Conservation (phyloP, 2,113 vertebrate genomes). For the Hyperopisus bebe region DNA sequence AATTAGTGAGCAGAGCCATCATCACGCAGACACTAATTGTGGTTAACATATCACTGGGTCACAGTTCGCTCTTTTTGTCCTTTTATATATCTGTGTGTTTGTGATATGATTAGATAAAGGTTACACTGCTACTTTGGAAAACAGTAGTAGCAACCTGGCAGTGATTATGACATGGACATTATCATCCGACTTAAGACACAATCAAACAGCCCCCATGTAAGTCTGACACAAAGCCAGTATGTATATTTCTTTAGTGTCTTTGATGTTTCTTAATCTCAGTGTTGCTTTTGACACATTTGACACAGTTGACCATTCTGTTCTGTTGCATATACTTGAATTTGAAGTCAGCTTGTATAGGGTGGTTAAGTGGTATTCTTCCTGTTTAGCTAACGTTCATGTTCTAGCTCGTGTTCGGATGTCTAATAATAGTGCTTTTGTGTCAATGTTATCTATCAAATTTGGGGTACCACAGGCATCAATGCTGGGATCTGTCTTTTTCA, state of each 20-base stretch:
- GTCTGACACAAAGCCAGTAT: background rate
- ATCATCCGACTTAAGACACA: background rate
- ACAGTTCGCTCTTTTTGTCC: background rate
- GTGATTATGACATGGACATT: background rate
- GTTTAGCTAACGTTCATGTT: background rate
- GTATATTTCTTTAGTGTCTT: background rate
- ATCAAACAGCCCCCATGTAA: background rate
- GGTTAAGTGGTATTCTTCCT: background rate
- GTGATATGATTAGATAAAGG: background rate
- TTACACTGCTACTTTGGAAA: background rate
- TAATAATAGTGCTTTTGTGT: background rate
- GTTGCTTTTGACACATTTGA: background rate
- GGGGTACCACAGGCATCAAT: background rate
- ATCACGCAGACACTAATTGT: slow-evolving; percentile 22
- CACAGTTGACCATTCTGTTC: background rate
- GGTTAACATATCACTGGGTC: background rate
- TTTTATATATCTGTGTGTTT: background rate
- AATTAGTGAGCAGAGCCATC: slow-evolving; percentile 5
- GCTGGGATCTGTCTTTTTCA: background rate
- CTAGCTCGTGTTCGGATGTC: background rate
- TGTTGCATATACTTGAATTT: background rate
- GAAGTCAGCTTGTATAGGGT: background rate
- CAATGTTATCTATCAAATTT: background rate
- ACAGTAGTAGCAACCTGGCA: background rate
- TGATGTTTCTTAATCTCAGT: background rate